Conservation (phyloP, 2,113 vertebrate genomes). For the Psittacara wagleri region DNA sequence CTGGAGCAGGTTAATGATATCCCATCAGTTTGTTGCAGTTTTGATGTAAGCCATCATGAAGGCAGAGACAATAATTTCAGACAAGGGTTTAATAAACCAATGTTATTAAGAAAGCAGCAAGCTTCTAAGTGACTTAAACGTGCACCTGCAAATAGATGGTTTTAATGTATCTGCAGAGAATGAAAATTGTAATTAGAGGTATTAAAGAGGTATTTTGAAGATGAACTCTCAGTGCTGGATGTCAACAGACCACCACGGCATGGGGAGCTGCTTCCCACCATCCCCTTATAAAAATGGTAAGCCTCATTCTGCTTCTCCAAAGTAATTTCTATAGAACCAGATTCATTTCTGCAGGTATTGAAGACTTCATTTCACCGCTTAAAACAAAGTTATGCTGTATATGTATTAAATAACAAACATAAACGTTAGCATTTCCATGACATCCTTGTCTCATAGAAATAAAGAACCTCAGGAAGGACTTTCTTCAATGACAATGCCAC, state of each 20-base stretch:
- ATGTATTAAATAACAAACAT: not conserved
- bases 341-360: not conserved
- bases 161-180: not conserved
- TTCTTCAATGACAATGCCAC: too few relatives aligned
- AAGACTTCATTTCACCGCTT: not conserved
- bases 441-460: not conserved
- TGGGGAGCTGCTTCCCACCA: not conserved
- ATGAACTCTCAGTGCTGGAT: not conserved
- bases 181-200: not conserved
- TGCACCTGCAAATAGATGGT: not conserved
- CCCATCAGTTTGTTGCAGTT: not conserved
- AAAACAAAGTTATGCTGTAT: not conserved
- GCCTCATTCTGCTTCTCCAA: not conserved
- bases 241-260: not conserved
- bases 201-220: not conserved
- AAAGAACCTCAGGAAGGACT: not conserved
- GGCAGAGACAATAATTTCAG: not conserved
- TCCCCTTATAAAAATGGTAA: not conserved
- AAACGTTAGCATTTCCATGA: not conserved
- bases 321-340: not conserved
- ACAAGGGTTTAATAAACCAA: not conserved
- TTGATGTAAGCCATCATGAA: not conserved
- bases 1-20: not conserved
- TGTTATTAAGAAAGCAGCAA: not conserved
- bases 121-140: not conserved